Percentiles rank a stretch among this genome's conserved stretches.
phyloP scores from a whole-genome alignment of 2,888 invertebrate genomes.

The Capitulum mitella region DNA sequence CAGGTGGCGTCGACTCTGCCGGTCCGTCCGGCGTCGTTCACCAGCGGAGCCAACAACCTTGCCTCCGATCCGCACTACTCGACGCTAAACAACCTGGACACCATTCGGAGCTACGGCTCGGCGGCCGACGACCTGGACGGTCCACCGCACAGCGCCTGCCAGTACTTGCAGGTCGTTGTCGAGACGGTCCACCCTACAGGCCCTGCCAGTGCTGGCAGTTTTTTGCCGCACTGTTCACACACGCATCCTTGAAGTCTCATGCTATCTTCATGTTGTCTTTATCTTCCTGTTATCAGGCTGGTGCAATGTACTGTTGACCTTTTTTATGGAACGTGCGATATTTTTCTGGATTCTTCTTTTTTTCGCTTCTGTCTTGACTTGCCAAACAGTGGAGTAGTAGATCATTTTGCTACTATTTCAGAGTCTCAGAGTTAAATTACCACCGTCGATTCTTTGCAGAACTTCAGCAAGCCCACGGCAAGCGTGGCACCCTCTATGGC shows the following conservation, averaged over 20 bases:
- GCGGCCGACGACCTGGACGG: conserved; percentile 84
- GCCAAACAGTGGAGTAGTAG: too few species aligned
- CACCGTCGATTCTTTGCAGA: too few species aligned
- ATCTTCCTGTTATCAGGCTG: too few species aligned
- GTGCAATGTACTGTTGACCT: too few species aligned
- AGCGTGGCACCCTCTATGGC: conserved; percentile 23
- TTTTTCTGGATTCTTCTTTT: too few species aligned
- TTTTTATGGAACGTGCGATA: too few species aligned
- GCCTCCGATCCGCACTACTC: conserved; percentile 51
- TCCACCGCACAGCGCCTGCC: conserved; percentile 40
- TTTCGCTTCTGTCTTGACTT: too few species aligned
- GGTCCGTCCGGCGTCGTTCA: conserved; percentile 34
- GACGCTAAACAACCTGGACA: conserved; percentile 74
- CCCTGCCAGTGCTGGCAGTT: conserved; percentile 39
- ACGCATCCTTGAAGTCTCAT: too few species aligned
- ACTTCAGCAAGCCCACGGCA: conserved; percentile 22
- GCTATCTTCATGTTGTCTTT: too few species aligned
- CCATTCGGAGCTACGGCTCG: conserved; percentile 83
- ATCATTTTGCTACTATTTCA: too few species aligned
- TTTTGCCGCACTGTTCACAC: too few species aligned
- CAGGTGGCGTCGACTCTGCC: conserved; percentile 34
- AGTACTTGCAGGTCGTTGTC: conserved; percentile 44
- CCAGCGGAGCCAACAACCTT: conserved; percentile 48
- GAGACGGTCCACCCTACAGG: conserved; percentile 51
- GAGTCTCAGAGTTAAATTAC: too few species aligned